These are phyloP conservation scores for Latheticus oryzae DNA, from an alignment of 2,888 invertebrate species.

Conservation along the genomic window DNA sequence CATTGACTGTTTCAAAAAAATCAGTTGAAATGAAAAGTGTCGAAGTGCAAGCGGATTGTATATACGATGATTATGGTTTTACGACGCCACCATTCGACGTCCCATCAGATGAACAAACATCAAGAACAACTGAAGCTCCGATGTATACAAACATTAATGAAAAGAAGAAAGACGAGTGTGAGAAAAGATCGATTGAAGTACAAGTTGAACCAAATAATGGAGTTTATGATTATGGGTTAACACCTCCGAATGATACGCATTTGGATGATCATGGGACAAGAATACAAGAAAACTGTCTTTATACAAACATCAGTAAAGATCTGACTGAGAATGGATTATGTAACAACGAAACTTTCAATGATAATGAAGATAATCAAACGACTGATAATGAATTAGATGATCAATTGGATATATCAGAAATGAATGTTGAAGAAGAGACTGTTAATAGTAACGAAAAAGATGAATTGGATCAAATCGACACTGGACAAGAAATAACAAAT, in stretches of 20 bases:
- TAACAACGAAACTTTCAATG: constrained; percentile 3
- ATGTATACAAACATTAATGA: constrained; percentile 16
- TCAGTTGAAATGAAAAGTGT: constrained; percentile 16
- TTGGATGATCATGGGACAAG: constrained; percentile 15
- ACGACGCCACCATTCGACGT: constrained; percentile 49
- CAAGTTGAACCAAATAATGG: constrained; percentile 9
- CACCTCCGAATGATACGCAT: constrained; percentile 21
- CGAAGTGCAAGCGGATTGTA: constrained; percentile 26
- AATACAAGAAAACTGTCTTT: constrained; percentile 26
- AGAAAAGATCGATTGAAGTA: constrained; percentile 18
- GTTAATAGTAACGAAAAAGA: constrained; percentile 18
- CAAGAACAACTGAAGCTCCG: constrained; percentile 29
- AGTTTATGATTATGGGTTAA: constrained; percentile 15
- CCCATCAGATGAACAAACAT: constrained; percentile 39
- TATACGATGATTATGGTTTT: constrained; percentile 42
- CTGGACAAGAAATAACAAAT: constrained; percentile 15
- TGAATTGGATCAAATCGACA: constrained; percentile 22
- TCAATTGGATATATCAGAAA: constrained; percentile 16
- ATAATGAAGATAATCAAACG: constrained; percentile 3
- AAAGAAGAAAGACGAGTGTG: constrained; percentile 2
- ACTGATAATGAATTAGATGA: constrained; percentile 12
- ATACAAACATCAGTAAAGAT: constrained; percentile 22
- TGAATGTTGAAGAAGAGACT: constrained; percentile 16
- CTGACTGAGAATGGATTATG: background rate
- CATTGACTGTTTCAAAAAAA: background rate